Conservation (phyloP, 2,888 invertebrate species). For the Candidula unifasciata region DNA sequence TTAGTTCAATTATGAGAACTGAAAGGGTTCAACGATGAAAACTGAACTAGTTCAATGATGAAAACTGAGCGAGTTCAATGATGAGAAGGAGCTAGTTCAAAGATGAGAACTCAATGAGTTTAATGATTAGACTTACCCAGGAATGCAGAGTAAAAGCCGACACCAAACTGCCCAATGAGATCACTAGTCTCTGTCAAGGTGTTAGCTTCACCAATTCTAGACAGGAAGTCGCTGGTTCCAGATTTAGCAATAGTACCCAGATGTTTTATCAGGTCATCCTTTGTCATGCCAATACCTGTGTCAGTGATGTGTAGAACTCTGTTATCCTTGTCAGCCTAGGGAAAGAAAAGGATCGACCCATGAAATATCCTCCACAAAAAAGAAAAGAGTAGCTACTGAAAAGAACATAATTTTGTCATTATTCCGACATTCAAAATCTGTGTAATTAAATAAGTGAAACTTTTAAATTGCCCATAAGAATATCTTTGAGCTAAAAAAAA, state of each 20-base stretch:
- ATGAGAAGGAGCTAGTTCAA: no score
- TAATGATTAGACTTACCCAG: conserved; percentile 79
- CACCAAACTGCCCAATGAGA: conserved; percentile 99
- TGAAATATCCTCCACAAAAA: neutral
- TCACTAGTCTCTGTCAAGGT: conserved; percentile 87
- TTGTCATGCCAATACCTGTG: conserved; percentile 98
- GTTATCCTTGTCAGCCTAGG: conserved; percentile 90
- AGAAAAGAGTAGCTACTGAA: no score
- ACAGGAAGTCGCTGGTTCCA: conserved; percentile 96
- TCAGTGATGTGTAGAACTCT: conserved; percentile 95
- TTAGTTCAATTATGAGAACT: no score
- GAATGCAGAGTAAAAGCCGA: conserved; percentile 99
- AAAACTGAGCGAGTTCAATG: no score
- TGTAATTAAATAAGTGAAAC: no score
- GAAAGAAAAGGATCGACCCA: conserved; percentile 15
- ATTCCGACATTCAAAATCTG: no score
- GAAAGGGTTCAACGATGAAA: no score
- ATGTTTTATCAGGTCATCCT: conserved; percentile 93
- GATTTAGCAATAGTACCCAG: conserved; percentile 99
- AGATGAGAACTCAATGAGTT: no score
- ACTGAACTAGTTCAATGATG: no score
- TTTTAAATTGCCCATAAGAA: no score
- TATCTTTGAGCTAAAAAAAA: no score
- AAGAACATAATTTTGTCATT: no score
- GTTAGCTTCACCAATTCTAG: conserved; percentile 84